A percentile compares a stretch with the other conserved stretches of the same genome.
These are phyloP conservation scores for Temnopleurus reevesii DNA, from an alignment of 53 echinoderm and acorn worm genomes.

Conservation along the genomic window DNA sequence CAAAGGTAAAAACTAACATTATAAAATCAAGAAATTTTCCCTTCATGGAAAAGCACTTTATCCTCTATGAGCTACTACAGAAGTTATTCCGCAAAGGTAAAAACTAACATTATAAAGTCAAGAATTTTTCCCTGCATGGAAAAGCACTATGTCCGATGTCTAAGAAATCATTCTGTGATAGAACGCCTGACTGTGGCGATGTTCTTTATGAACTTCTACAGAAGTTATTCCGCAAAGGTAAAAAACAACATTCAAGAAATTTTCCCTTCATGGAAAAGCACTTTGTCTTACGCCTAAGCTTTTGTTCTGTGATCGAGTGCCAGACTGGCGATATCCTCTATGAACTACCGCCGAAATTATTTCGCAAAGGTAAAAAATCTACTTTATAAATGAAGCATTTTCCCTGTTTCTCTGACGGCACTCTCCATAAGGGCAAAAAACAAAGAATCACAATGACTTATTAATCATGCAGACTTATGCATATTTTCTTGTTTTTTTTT, in stretches of 20 bases:
- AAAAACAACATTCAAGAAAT: too few species aligned
- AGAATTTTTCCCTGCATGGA: constrained; percentile 87
- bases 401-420: too few species aligned
- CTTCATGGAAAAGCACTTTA: too few species aligned
- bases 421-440: too few species aligned
- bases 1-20: constrained; percentile 81
- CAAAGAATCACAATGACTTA: too few species aligned
- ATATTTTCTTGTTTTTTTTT: too few species aligned
- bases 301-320: constrained; percentile 76
- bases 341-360: constrained; percentile 76
- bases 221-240: constrained; percentile 72
- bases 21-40: too few species aligned
- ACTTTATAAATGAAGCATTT: too few species aligned
- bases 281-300: constrained; percentile 76
- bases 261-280: too few species aligned
- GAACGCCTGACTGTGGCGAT: constrained; percentile 82
- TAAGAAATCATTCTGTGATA: constrained; percentile 75
- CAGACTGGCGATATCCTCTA: constrained; percentile 84
- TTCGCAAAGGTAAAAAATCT: too few species aligned
- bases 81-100: constrained; percentile 72
- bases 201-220: constrained; percentile 85
- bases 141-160: constrained; percentile 84
- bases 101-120: too few species aligned
- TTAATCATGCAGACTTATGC: too few species aligned
- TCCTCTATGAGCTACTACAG: constrained; percentile 82